Evolutionary conservation across 2,113 vertebrate genomes (phyloP), one percentile per base, ranked within the genome.

Genomic region (Cheilinus undulatus): DNA sequence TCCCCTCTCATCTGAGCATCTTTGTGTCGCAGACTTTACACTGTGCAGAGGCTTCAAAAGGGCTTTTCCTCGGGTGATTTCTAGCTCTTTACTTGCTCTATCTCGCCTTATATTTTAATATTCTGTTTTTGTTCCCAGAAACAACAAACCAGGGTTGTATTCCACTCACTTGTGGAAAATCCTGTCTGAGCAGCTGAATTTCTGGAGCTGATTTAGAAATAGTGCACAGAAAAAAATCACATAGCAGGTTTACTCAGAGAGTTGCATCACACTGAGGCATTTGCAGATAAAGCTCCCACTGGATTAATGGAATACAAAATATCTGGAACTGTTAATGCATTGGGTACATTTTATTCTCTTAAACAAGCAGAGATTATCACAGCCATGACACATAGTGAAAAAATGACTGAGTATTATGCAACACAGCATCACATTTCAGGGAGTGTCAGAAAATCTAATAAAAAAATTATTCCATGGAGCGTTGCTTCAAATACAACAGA

Each of bases 341-440:
- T 73, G 27, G 5, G 73, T 58, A 65, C 78, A 73, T 85, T 79
- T 84, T 73, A 86, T 77, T 76, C 83, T 68, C 73, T 80, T 69
- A 49, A 76, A 57, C 58, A 43, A 46, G 62, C 36, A 28, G 43
- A 63, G 68, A 79, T 81, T 53, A 73, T 60, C 43, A 46, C 59
- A 28, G 27, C 43, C 17, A 9, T 62, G 45, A 71, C 32, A 36
- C 40, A 27, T 28, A 3, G 53, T 15, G 63, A 52, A 17, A 48
- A 53, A 71, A 75, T 13, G 19, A 36, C 17, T 6, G 27, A 45
- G 46, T 36, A 57, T 76, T 78, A 20, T 7, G 56, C 57, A 78
- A 86, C 34, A 34, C 20, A 60, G 19, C 52, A 4, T 66, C 38
- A 34, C 26, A 56, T 73, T 71, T 72, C 49, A 84, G 19, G 51